Conservation (phyloP, 30 jellyfish, hydroid and myxozoan species). For the Phacellophora camtschatica region DNA sequence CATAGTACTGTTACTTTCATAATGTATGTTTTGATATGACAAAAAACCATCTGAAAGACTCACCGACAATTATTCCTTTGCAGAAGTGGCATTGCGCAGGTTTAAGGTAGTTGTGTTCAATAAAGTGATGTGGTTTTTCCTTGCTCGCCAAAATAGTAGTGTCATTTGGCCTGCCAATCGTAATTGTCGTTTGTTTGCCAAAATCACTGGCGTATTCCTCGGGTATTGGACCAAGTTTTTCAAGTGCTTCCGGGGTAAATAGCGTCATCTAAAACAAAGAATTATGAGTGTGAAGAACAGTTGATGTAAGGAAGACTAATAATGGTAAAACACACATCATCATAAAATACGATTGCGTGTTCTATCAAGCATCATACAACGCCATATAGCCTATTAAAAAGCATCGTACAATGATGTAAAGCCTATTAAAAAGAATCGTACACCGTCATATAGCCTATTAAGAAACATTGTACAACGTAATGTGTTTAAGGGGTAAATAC, state of each 20-base stretch:
- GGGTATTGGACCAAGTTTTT: slow-evolving; percentile 87
- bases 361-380: too few relatives aligned
- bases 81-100: slow-evolving; percentile 90
- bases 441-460: too few relatives aligned
- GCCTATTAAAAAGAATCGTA: too few relatives aligned
- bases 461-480: too few relatives aligned
- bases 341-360: too few relatives aligned
- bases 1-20: too few relatives aligned
- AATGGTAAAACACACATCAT: too few relatives aligned
- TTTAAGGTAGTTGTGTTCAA: slow-evolving; percentile 72
- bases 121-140: slow-evolving; percentile 84
- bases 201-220: slow-evolving; percentile 78
- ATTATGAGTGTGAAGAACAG: neutral
- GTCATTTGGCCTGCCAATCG: slow-evolving; percentile 71
- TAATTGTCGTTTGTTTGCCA: slow-evolving; percentile 15
- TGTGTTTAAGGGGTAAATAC: too few relatives aligned
- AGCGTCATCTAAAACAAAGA: slow-evolving; percentile 65
- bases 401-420: too few relatives aligned
- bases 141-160: slow-evolving; percentile 15
- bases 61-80: slow-evolving; percentile 75
- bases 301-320: neutral
- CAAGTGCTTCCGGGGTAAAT: slow-evolving; percentile 71
- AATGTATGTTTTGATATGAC: too few relatives aligned
- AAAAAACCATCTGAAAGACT: too few relatives aligned
- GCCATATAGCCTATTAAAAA: too few relatives aligned